These are phyloP conservation scores for Chrysaora quinquecirrha DNA, from an alignment of 30 jellyfish, hydroid and myxozoan species.

Conservation along the genomic window DNA sequence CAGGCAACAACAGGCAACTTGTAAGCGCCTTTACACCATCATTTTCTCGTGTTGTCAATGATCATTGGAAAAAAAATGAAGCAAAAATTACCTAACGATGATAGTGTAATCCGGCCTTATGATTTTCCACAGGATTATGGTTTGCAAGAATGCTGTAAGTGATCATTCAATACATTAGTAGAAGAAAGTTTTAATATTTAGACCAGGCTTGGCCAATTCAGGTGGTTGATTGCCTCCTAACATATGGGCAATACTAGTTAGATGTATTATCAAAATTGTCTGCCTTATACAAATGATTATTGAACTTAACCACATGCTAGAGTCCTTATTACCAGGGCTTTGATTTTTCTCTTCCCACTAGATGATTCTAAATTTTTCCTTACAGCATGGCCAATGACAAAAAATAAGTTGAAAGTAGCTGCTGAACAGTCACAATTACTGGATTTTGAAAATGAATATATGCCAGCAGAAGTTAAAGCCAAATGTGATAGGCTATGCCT, in stretches of 20 bases:
- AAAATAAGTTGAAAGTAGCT: not conserved
- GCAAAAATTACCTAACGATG: no score
- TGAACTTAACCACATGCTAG: not conserved
- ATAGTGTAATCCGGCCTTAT: no score
- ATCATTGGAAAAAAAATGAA: no score
- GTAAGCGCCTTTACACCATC: no score
- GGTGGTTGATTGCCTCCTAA: no score
- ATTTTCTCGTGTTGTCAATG: no score
- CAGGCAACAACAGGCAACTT: no score
- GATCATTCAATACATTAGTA: not conserved
- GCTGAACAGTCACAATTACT: constrained; percentile 2
- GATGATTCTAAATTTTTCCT: not conserved
- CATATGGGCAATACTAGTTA: not conserved
- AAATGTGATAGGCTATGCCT: constrained; percentile 1
- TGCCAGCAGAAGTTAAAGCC: not conserved
- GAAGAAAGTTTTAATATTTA: no score
- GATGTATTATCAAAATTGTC: not conserved
- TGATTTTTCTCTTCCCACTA: not conserved
- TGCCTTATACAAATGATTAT: no score
- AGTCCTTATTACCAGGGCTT: not conserved
- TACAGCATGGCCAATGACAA: constrained; percentile 1
- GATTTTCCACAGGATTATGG: not conserved
- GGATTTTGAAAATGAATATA: not conserved
- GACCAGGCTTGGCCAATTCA: no score
- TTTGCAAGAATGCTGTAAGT: not conserved